phyloP scores from a whole-genome alignment of 2,888 invertebrate genomes.

The Caenorhabditis sulstoni region DNA sequence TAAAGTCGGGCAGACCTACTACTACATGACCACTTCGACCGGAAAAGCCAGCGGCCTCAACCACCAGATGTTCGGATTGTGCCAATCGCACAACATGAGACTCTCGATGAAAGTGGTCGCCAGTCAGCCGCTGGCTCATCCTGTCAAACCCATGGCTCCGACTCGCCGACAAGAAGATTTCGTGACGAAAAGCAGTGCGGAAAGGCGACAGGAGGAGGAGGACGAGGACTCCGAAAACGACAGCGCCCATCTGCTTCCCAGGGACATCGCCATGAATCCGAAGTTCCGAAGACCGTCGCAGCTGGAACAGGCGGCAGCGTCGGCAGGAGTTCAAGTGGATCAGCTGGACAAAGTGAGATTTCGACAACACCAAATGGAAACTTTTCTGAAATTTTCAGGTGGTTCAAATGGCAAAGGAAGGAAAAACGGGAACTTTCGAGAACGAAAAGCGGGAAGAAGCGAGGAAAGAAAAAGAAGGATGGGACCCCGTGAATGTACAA shows the following conservation, averaged over 20 bases:
- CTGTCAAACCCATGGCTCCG: slow-evolving; percentile 24
- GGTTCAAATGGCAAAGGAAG: slow-evolving; percentile 53
- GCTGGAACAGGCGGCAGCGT: slow-evolving; percentile 41
- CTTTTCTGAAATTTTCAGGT: slow-evolving; percentile 30
- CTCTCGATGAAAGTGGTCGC: slow-evolving; percentile 40
- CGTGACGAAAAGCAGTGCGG: slow-evolving; percentile 38
- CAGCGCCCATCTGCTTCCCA: slow-evolving; percentile 41
- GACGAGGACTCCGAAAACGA: slow-evolving; percentile 56
- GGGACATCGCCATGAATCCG: slow-evolving; percentile 46
- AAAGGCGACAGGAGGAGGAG: slow-evolving; percentile 39
- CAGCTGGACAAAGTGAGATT: slow-evolving; percentile 34
- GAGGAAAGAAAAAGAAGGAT: slow-evolving; percentile 21
- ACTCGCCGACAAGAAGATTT: slow-evolving; percentile 51
- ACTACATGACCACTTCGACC: slow-evolving; percentile 57
- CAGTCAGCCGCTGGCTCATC: slow-evolving; percentile 28
- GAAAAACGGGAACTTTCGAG: slow-evolving; percentile 55
- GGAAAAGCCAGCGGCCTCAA: slow-evolving; percentile 44
- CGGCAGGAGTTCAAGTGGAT: slow-evolving; percentile 49
- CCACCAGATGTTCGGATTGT: slow-evolving; percentile 33
- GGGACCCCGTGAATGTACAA: slow-evolving; percentile 45
- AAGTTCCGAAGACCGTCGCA: slow-evolving; percentile 58
- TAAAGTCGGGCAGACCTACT: slow-evolving; percentile 50
- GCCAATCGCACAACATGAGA: slow-evolving; percentile 56
- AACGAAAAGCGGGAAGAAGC: slow-evolving; percentile 16
- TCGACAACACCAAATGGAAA: not conserved